These are phyloP conservation scores for Acholoe squamosa DNA, from an alignment of 2,888 invertebrate species.

Conservation along the genomic window DNA sequence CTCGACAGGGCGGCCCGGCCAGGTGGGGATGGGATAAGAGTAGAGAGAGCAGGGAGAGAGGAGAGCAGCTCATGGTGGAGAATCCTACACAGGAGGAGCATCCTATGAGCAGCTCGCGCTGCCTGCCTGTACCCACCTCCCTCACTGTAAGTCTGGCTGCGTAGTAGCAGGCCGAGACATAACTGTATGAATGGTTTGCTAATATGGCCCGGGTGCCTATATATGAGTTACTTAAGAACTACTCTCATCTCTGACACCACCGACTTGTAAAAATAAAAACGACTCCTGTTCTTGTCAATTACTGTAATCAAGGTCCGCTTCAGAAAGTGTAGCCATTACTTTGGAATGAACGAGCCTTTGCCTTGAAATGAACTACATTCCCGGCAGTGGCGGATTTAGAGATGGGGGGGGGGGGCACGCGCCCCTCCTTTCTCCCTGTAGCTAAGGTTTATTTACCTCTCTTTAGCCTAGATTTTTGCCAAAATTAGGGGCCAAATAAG, in stretches of 20 bases:
- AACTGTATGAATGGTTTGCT: slow-evolving; percentile 36
- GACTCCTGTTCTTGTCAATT: no score
- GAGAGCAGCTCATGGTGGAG: background rate
- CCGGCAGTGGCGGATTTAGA: no score
- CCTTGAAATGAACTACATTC: no score
- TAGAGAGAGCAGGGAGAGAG: background rate
- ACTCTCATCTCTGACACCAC: background rate
- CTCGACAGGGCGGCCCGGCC: background rate
- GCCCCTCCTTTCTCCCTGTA: no score
- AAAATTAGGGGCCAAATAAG: no score
- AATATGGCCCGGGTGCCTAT: slow-evolving; percentile 40
- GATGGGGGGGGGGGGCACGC: no score
- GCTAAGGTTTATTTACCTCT: no score
- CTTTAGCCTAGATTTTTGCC: no score
- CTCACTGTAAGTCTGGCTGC: background rate
- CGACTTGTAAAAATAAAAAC: no score
- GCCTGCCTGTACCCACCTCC: background rate
- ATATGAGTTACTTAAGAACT: background rate
- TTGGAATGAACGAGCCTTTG: no score
- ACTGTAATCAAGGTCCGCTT: no score
- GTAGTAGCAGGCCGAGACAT: slow-evolving; percentile 7
- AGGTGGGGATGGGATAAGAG: background rate
- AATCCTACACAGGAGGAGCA: background rate
- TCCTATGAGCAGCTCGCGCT: background rate
- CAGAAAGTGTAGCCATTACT: no score